These are phyloP conservation scores for Ecliptopera silaceata DNA, from an alignment of 2,888 invertebrate genomes.

Conservation along the genomic window DNA sequence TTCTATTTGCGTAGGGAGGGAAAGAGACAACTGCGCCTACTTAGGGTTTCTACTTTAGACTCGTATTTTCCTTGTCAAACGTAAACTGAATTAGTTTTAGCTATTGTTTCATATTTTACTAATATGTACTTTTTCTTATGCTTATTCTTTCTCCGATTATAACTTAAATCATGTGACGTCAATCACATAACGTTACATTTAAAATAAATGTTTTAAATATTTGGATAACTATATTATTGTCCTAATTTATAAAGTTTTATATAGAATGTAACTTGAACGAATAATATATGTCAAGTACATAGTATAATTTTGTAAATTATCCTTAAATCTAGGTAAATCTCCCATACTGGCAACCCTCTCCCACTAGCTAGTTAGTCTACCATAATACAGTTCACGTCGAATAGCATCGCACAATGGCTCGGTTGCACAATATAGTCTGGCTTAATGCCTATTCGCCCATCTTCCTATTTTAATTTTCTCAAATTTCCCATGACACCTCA, in stretches of 20 bases:
- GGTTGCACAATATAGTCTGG: slow-evolving; percentile 62
- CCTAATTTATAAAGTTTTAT: no score
- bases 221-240: no score
- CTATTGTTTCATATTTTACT: no score
- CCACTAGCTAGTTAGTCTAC: slow-evolving; percentile 70
- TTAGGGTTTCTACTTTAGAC: slow-evolving; percentile 1
- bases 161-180: no score
- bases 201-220: no score
- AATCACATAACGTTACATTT: no score
- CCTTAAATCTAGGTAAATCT: slow-evolving; percentile 5
- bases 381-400: slow-evolving; percentile 54
- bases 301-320: not conserved
- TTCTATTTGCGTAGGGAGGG: slow-evolving; percentile 25
- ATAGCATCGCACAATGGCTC: slow-evolving; percentile 66
- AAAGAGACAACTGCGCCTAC: not conserved
- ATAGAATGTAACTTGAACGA: no score
- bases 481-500: slow-evolving; percentile 83
- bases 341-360: slow-evolving; percentile 31
- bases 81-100: no score
- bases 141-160: no score
- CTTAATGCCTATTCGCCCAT: slow-evolving; percentile 78
- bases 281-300: no score
- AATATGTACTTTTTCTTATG: no score
- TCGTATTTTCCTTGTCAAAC: not conserved
- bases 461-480: slow-evolving; percentile 84